These are phyloP conservation scores for Coelopa frigida DNA, from an alignment of 1,140 invertebrate genomes.

Conservation along the genomic window DNA sequence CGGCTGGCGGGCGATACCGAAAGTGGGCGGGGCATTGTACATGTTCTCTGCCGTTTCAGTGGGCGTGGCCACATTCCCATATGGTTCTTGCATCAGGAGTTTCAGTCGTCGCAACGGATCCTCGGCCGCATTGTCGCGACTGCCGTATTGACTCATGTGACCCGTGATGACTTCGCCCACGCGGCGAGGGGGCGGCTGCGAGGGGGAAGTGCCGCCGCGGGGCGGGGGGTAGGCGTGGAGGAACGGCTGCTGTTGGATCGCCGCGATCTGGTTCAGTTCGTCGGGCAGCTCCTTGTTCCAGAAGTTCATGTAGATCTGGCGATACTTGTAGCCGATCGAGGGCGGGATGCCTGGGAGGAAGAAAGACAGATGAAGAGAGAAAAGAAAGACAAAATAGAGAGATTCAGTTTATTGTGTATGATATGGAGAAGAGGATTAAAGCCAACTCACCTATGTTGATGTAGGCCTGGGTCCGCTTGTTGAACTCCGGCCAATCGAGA, in stretches of 20 bases:
- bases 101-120: constrained; percentile 39
- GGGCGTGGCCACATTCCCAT: neutral
- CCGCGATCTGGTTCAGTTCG: constrained; percentile 49
- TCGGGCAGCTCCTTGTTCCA: constrained; percentile 66
- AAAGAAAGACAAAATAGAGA: neutral
- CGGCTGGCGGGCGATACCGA: constrained; percentile 15
- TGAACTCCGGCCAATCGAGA: constrained; percentile 73
- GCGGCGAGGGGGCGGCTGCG: constrained; percentile 8
- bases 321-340: constrained; percentile 54
- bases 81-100: constrained; percentile 28
- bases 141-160: constrained; percentile 39
- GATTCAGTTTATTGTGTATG: neutral
- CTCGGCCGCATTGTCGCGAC: constrained; percentile 31
- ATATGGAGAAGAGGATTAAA: no score
- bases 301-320: constrained; percentile 58
- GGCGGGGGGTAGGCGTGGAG: constrained; percentile 9
- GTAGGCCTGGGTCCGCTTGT: constrained; percentile 61
- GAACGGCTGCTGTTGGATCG: constrained; percentile 29
- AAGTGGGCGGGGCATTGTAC: constrained; percentile 43
- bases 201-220: constrained; percentile 2
- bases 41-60: constrained; percentile 31
- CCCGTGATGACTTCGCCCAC: constrained; percentile 38
- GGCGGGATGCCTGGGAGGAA: constrained; percentile 58
- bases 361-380: constrained; percentile 1
- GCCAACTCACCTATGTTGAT: constrained; percentile 62